Conservation (phyloP, 1,140 invertebrate species). For the Caenorhabditis inopinata region DNA sequence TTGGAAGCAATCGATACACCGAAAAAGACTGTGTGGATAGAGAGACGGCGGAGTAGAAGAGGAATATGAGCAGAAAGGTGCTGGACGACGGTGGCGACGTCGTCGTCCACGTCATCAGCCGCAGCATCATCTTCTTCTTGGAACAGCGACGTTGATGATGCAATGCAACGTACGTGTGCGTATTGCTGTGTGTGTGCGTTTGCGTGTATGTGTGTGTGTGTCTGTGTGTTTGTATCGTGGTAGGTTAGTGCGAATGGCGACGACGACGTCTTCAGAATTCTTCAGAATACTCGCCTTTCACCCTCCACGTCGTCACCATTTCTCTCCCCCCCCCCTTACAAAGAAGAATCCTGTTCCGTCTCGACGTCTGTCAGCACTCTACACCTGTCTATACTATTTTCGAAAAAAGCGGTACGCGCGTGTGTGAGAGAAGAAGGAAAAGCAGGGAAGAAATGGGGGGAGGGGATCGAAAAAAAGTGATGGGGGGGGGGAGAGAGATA, state of each 20-base stretch:
- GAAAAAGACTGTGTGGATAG: constrained; percentile 17
- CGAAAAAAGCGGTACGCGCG: neutral
- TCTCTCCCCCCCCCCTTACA: too few relatives aligned
- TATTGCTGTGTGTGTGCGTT: too few relatives aligned
- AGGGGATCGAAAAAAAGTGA: neutral
- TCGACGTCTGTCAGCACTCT: neutral
- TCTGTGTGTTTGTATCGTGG: too few relatives aligned
- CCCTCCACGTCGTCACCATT: neutral
- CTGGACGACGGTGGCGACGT: neutral
- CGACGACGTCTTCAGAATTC: too few relatives aligned
- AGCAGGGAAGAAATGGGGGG: neutral
- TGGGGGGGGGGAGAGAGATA: neutral
- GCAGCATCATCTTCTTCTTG: neutral
- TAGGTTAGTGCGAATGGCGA: too few relatives aligned
- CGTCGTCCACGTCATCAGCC: neutral
- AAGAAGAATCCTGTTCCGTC: constrained; percentile 5
- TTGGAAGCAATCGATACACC: constrained; percentile 25
- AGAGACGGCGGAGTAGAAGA: neutral
- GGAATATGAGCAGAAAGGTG: neutral
- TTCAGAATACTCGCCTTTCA: too few relatives aligned
- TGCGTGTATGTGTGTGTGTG: too few relatives aligned
- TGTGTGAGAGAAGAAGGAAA: neutral
- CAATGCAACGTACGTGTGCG: too few relatives aligned
- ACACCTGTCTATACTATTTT: constrained; percentile 10
- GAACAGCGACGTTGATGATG: too few relatives aligned